Evolutionary conservation across 2,113 vertebrate genomes (phyloP), one percentile per base, ranked within the genome.

Genomic region (Etheostoma cragini): DNA sequence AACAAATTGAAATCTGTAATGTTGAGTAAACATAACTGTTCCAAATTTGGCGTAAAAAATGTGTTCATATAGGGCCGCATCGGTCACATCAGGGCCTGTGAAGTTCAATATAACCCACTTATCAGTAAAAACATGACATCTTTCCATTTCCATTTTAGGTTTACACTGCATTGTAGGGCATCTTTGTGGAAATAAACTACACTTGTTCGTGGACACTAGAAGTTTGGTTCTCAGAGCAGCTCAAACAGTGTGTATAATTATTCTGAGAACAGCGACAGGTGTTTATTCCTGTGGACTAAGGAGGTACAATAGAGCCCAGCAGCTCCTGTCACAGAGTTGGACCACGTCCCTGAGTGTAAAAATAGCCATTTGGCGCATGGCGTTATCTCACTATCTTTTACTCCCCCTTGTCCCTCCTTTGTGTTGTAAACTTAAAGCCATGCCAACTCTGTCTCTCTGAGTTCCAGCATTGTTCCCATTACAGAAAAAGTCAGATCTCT

Each of bases 181-280:
- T 57, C 35, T 22, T 12, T 57, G 12, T 69, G 38, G 5, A n/a
- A 57, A 22, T 21, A 19, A 57, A 3, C 35, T 54, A 4, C 5
- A 33, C 19, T 61, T 5, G 13, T 8, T 19, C 1, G 22, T 42
- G 52, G 8, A 24, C 0, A 11, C 26, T 26, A n/a, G 7, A 62
- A 50, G 13, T 56, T 17, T 30, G 15, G 14, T 69, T 67, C n/a
- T 60, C 58, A 65, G 1, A 47, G 22, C 38, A 42, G 79, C 65
- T 85, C 64, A 35, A 56, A 66, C 64, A 26, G 15, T 84, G 84
- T 88, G 58, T 89, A 81, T 84, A 82, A 88, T 92, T 84, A 85
- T 63, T 91, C 89, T 91, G 88, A 87, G 86, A 91, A 89, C 80
- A 69, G 83, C 35, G 49, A 77, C 92, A 92, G 90, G 90, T 93